A percentile compares a stretch with the other conserved stretches of the same genome.
Evolutionary conservation across 2,113 vertebrate genomes (phyloP).

Genomic region (cattle (Bos taurus)): DNA sequence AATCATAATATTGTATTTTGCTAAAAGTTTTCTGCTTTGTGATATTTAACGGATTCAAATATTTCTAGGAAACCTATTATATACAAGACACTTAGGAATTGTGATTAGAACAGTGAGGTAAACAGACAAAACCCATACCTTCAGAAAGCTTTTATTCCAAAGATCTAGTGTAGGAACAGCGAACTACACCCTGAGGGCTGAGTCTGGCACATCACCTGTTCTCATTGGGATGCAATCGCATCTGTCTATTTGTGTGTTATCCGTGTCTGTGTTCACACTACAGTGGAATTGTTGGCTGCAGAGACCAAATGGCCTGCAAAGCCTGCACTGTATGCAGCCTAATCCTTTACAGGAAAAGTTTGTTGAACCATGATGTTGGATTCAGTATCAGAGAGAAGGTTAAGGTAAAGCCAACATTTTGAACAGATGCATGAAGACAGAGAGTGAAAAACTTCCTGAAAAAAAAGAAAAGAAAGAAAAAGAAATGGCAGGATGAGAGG

Average conservation of each 20-base stretch:
- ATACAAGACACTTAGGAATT: background rate
- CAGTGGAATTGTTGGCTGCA: background rate
- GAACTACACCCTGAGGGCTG: background rate
- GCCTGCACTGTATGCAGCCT: background rate
- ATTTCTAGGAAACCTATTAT: background rate
- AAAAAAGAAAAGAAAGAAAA: background rate
- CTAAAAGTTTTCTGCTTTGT: background rate
- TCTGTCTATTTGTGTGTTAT: rapidly evolving
- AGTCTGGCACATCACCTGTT: background rate
- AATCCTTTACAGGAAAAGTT: background rate
- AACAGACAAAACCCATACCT: background rate
- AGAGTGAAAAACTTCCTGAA: background rate
- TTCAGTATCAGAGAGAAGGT: background rate
- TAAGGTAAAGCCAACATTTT: background rate
- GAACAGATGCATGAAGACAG: background rate
- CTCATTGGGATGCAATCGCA: background rate
- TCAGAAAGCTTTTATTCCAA: background rate
- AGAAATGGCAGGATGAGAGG: background rate
- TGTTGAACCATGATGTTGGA: background rate
- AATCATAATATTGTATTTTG: background rate
- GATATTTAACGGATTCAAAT: background rate
- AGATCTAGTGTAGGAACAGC: background rate
- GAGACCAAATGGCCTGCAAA: rapidly evolving
- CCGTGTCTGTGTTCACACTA: background rate
- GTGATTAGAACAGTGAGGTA: background rate